These are phyloP conservation scores for Heliangelus exortis DNA, from an alignment of 2,797 vertebrate species.

Conservation along the genomic window DNA sequence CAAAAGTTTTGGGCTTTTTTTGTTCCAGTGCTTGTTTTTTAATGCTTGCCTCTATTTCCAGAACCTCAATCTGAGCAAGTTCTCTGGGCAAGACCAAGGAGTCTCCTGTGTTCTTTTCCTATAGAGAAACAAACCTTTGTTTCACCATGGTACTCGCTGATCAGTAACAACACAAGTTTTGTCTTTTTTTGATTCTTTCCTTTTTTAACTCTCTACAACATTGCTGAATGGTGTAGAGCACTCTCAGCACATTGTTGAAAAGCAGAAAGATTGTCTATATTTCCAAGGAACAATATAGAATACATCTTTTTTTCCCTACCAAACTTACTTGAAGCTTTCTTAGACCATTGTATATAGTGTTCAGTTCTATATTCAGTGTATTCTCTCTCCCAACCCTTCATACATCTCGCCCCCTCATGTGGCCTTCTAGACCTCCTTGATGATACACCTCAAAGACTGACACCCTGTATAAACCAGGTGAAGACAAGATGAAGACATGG, in stretches of 20 bases:
- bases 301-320: neutral
- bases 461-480: neutral
- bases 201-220: neutral
- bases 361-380: neutral
- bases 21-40: neutral
- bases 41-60: neutral
- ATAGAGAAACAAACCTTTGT: neutral
- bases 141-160: neutral
- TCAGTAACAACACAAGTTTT: neutral
- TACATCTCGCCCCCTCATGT: neutral
- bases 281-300: neutral
- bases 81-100: neutral
- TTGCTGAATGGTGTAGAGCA: too few relatives aligned
- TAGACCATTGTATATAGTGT: neutral
- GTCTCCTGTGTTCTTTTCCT: neutral
- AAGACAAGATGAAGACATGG: neutral
- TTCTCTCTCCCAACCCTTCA: neutral
- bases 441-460: neutral
- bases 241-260: neutral
- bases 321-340: neutral
- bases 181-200: neutral
- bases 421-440: neutral
- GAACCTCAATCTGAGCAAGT: neutral
- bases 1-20: fast-evolving
- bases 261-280: neutral